Conservation (phyloP, 2,113 vertebrate species). For the Apeltes quadracus region DNA sequence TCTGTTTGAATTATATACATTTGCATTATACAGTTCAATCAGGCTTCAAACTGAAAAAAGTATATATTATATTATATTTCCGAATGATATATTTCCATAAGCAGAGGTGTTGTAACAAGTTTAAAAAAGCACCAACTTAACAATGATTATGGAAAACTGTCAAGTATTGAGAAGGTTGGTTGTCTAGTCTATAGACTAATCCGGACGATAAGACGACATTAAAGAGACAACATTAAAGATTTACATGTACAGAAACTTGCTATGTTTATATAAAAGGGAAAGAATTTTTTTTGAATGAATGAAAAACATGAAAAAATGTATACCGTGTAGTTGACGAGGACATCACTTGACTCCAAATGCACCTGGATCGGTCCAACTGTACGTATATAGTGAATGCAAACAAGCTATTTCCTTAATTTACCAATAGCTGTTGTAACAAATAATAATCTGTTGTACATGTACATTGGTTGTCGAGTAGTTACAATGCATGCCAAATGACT, state of each 20-base stretch:
- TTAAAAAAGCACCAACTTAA: neutral
- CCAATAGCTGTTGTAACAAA: neutral
- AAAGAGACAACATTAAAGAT: neutral
- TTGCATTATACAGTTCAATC: constrained; percentile 38
- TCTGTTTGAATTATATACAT: constrained; percentile 48
- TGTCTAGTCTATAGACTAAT: neutral
- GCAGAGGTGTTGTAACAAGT: neutral
- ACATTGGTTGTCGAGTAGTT: neutral
- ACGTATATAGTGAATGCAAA: neutral
- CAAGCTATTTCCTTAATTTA: neutral
- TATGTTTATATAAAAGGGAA: neutral
- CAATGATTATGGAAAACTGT: neutral
- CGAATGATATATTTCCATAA: constrained; percentile 26
- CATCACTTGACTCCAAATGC: neutral
- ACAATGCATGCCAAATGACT: neutral
- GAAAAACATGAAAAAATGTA: neutral
- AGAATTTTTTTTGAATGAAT: neutral
- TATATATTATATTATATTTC: constrained; percentile 31
- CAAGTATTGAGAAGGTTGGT: neutral
- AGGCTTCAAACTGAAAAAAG: constrained; percentile 48
- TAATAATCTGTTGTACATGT: neutral
- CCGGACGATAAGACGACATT: neutral
- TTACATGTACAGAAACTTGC: neutral
- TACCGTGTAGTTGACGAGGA: neutral
- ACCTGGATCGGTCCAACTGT: neutral